Conservation (phyloP, 2,797 vertebrate species). For the Lepus townsendii region DNA sequence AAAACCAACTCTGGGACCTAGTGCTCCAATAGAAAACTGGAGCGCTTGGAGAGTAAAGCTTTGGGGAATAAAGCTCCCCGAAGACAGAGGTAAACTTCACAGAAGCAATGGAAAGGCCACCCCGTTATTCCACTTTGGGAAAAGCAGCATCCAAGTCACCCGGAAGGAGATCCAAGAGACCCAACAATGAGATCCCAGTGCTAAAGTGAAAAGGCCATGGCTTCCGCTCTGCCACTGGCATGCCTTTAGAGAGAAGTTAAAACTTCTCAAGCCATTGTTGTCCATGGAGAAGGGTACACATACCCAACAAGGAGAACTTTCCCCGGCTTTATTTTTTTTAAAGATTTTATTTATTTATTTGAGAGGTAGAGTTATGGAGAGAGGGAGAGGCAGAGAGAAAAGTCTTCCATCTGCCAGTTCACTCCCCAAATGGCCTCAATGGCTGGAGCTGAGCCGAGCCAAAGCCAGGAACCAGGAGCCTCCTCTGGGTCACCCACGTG, state of each 20-base stretch:
- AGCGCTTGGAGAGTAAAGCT: not conserved
- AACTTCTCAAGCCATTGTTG: constrained; percentile 40
- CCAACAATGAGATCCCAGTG: not conserved
- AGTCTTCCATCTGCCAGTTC: too few relatives aligned
- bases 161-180: constrained; percentile 2
- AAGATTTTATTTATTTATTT: too few relatives aligned
- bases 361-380: too few relatives aligned
- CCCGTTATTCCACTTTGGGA: not conserved
- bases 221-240: not conserved
- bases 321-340: not conserved
- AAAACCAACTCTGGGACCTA: constrained; percentile 69
- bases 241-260: constrained; percentile 39
- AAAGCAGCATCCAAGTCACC: constrained; percentile 48
- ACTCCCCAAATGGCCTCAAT: too few relatives aligned
- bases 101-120: constrained; percentile 39
- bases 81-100: constrained; percentile 45
- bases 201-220: constrained; percentile 11
- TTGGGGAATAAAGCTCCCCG: not conserved
- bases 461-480: too few relatives aligned
- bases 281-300: constrained; percentile 43
- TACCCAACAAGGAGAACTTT: constrained; percentile 20
- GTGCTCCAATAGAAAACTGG: constrained; percentile 64
- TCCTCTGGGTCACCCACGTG: too few relatives aligned
- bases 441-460: too few relatives aligned
- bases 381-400: too few relatives aligned